These are phyloP conservation scores for Amiota communis DNA, from an alignment of 2,888 invertebrate genomes.

Conservation along the genomic window DNA sequence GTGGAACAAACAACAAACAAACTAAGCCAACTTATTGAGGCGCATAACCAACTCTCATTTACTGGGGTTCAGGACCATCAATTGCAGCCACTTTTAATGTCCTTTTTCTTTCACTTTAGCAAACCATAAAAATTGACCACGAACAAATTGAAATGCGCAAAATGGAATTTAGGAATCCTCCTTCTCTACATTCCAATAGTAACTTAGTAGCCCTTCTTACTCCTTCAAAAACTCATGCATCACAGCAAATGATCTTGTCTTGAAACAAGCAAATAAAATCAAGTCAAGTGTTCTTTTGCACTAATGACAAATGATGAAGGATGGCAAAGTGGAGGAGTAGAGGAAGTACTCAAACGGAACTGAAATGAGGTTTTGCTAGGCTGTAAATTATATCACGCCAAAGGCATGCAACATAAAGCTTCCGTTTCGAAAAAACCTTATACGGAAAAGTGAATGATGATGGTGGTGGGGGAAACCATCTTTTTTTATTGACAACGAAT, in stretches of 20 bases:
- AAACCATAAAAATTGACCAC: conserved; percentile 39
- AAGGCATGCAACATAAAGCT: neutral
- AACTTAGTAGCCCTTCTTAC: no score
- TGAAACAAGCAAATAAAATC: conserved; percentile 46
- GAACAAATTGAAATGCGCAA: conserved; percentile 28
- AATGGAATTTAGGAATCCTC: conserved; percentile 34
- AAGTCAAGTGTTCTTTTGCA: conserved; percentile 41
- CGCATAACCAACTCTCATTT: no score
- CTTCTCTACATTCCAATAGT: no score
- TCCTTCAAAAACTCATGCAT: no score
- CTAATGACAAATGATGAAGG: no score
- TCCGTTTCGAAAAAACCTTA: neutral
- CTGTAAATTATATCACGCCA: neutral
- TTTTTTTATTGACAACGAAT: neutral
- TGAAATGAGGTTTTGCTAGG: neutral
- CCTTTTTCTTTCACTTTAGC: conserved; percentile 32
- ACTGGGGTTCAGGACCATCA: conserved; percentile 12
- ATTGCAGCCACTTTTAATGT: conserved; percentile 29
- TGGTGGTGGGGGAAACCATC: neutral
- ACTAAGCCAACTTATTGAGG: neutral
- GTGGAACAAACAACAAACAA: conserved; percentile 15
- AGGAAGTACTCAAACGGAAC: no score
- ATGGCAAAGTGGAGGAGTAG: no score
- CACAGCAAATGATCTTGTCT: conserved; percentile 46
- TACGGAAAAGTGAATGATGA: neutral